phyloP scores from a whole-genome alignment of 1,140 invertebrate genomes.

The Dendrolimus punctatus region DNA sequence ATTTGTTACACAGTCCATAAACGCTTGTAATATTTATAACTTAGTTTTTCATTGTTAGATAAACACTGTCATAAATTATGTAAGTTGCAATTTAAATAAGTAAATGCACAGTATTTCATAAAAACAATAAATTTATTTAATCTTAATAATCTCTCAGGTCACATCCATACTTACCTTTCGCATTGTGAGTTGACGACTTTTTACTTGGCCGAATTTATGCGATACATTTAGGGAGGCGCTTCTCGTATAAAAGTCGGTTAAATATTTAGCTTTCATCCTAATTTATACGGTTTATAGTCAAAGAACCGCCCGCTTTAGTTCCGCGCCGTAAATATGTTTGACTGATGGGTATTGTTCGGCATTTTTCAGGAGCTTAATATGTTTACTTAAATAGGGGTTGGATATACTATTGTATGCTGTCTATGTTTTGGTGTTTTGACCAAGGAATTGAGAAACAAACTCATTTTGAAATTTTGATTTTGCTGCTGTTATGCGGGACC shows the following conservation, averaged over 20 bases:
- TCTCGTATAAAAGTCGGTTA: conserved; percentile 61
- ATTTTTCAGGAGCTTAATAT: not conserved
- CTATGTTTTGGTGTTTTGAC: not conserved
- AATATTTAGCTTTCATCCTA: conserved; percentile 63
- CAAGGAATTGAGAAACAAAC: too few species aligned
- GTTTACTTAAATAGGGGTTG: not conserved
- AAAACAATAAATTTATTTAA: too few species aligned
- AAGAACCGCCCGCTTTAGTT: conserved; percentile 51
- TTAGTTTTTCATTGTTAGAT: too few species aligned
- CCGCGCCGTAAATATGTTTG: conserved; percentile 48
- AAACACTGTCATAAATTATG: too few species aligned
- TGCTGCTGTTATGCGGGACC: too few species aligned
- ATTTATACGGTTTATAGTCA: conserved; percentile 62
- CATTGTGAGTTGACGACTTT: conserved; percentile 56
- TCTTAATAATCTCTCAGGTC: conserved; percentile 6
- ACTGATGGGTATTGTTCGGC: conserved; percentile 29
- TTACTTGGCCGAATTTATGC: conserved; percentile 64
- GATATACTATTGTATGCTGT: not conserved
- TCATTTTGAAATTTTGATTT: too few species aligned
- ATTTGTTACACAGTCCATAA: too few species aligned
- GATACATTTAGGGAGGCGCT: conserved; percentile 61
- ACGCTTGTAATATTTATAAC: too few species aligned
- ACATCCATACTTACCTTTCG: conserved; percentile 30
- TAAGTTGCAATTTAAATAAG: too few species aligned
- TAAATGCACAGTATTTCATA: too few species aligned